Conservation (phyloP, 2,113 vertebrate species). For the Corythornis madagascariensis region DNA sequence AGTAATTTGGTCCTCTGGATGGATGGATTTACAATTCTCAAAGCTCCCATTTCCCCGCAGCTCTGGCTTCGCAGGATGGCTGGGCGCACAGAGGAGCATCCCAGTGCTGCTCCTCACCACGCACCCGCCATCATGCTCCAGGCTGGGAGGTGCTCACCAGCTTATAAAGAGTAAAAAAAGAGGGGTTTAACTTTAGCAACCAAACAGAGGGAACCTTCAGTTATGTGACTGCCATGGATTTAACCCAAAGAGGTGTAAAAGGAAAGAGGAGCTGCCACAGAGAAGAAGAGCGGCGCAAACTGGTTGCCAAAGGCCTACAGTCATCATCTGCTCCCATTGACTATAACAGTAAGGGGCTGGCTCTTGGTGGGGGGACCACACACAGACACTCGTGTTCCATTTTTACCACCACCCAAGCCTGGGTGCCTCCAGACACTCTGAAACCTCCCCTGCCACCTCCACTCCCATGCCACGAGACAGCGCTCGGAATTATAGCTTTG, state of each 20-base stretch:
- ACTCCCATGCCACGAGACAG: neutral
- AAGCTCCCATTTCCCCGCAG: neutral
- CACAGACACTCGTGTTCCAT: neutral
- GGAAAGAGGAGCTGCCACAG: neutral
- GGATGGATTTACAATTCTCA: conserved; percentile 27
- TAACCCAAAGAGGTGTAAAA: neutral
- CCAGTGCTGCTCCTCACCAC: neutral
- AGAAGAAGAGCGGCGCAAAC: rapidly evolving
- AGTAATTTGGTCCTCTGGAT: conserved; percentile 41
- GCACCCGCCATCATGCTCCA: rapidly evolving
- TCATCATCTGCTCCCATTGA: neutral
- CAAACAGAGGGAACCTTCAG: rapidly evolving
- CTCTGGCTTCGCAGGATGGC: neutral
- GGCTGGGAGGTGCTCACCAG: neutral
- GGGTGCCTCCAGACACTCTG: neutral
- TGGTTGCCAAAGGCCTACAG: neutral
- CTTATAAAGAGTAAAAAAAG: neutral
- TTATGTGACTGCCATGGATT: rapidly evolving
- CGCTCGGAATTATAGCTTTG: conserved; percentile 8
- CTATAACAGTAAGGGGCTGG: neutral
- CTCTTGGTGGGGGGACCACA: neutral
- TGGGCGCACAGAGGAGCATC: neutral
- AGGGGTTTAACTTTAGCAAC: neutral
- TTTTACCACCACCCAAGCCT: neutral
- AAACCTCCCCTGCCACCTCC: neutral